Evolutionary conservation across 2,797 vertebrate species (phyloP).

Genomic region (Arnoldichthys spilopterus): DNA sequence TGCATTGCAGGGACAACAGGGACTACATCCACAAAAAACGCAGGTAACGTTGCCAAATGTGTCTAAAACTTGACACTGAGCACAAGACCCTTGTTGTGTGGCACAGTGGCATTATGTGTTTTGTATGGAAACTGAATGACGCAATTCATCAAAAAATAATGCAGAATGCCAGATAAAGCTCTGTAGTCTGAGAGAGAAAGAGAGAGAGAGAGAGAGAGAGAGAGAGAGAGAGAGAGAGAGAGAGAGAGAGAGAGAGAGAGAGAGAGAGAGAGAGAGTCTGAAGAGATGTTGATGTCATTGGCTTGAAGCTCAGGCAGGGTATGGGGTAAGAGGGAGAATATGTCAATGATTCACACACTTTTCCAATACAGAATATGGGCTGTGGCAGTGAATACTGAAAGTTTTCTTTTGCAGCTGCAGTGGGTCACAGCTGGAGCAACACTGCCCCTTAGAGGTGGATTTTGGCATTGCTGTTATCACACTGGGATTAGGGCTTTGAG

Average conservation of each 20-base stretch:
- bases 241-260: not conserved
- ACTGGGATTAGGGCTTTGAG: constrained; percentile 80
- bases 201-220: not conserved
- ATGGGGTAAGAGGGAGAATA: constrained; percentile 11
- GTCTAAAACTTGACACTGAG: not conserved
- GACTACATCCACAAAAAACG: not conserved
- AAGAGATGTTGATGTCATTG: not conserved
- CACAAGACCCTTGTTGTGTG: not conserved
- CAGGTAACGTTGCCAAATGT: not conserved
- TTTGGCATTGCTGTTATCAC: constrained; percentile 45
- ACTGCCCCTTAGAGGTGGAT: constrained; percentile 58
- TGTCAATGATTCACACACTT: constrained; percentile 29
- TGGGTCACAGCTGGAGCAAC: constrained; percentile 50
- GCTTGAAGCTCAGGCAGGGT: constrained; percentile 23
- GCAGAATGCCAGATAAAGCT: not conserved
- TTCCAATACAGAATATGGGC: constrained; percentile 2
- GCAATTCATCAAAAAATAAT: constrained; percentile 11
- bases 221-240: not conserved
- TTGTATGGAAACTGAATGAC: not conserved
- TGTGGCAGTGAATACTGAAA: not conserved
- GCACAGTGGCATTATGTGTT: not conserved
- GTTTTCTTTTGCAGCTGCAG: constrained; percentile 40
- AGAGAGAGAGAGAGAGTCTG: not conserved
- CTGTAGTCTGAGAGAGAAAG: not conserved
- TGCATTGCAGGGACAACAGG: not conserved